These are phyloP conservation scores for Gallirallus australis DNA, from an alignment of 2,797 vertebrate species.

Conservation along the genomic window DNA sequence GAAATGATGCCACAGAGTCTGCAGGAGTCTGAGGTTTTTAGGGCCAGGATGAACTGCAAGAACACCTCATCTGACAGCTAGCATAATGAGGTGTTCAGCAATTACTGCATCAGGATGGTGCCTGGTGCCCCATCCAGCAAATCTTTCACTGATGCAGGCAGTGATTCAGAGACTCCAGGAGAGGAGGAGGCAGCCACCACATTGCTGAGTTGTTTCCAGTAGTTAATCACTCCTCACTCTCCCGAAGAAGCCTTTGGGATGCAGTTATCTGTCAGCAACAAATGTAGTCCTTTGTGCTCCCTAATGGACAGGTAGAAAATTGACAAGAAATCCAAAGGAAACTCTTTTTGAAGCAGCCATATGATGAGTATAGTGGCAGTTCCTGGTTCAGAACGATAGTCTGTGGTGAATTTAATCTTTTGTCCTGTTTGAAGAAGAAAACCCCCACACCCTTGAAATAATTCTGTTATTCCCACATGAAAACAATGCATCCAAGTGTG, in stretches of 20 bases:
- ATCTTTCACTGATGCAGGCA: neutral
- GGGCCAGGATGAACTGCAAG: neutral
- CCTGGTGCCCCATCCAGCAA: neutral
- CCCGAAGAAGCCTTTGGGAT: neutral
- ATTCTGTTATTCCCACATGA: neutral
- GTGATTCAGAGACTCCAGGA: neutral
- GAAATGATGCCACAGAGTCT: neutral
- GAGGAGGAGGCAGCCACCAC: neutral
- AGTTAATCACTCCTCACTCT: neutral
- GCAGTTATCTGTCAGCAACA: neutral
- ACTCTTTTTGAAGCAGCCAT: neutral
- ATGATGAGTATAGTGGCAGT: neutral
- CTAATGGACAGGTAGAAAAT: neutral
- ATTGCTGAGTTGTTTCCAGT: neutral
- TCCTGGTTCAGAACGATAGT: neutral
- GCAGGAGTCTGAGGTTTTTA: neutral
- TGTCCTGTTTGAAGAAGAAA: neutral
- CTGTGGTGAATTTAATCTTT: neutral
- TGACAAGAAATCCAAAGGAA: neutral
- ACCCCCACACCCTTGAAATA: neutral
- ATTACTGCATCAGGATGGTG: neutral
- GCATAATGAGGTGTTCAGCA: neutral
- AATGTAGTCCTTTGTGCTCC: no score
- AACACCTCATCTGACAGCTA: neutral
- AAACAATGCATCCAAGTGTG: slow-evolving; percentile 31